A percentile compares a stretch with the other conserved stretches of the same genome.
Evolutionary conservation across 2,888 invertebrate species (phyloP).

Genomic region (Dione vanillae): DNA sequence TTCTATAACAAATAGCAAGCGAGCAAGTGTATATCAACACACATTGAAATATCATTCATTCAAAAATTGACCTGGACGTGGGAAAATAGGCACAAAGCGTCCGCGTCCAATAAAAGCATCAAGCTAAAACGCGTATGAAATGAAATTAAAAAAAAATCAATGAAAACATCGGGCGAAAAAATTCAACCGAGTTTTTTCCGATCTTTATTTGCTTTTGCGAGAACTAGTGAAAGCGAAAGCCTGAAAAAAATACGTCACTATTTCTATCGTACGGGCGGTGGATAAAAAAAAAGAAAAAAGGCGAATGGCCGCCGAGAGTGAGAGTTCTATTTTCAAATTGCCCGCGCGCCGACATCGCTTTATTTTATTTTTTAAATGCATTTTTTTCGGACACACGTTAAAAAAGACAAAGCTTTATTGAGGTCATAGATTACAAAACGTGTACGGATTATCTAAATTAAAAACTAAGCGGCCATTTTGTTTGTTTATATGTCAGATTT

Average conservation of each 20-base stretch:
- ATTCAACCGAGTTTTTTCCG: constrained; percentile 70
- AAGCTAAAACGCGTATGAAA: constrained; percentile 55
- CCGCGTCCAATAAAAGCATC: constrained; percentile 44
- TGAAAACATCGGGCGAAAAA: constrained; percentile 69
- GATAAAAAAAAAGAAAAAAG: constrained; percentile 68
- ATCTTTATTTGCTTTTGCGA: constrained; percentile 81
- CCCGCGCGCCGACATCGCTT: constrained; percentile 61
- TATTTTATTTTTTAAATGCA: constrained; percentile 59
- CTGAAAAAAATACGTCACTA: constrained; percentile 77
- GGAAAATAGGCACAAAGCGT: constrained; percentile 47
- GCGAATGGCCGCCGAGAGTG: constrained; percentile 67
- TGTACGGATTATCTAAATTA: constrained; percentile 18
- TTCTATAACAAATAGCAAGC: too few relatives aligned
- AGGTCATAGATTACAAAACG: constrained; percentile 24
- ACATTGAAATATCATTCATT: constrained; percentile 41
- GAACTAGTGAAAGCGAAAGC: constrained; percentile 76
- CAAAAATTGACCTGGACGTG: constrained; percentile 45
- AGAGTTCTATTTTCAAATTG: constrained; percentile 79
- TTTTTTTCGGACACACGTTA: constrained; percentile 56
- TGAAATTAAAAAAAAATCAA: constrained; percentile 64
- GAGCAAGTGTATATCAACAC: not conserved
- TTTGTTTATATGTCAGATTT: constrained; percentile 12
- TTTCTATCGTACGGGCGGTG: constrained; percentile 76
- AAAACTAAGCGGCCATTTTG: constrained; percentile 21
- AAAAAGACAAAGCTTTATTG: constrained; percentile 49